Percentiles rank a stretch among this genome's conserved stretches.
phyloP scores from a whole-genome alignment of 2,888 invertebrate species.

The Hypomecis atomaria region DNA sequence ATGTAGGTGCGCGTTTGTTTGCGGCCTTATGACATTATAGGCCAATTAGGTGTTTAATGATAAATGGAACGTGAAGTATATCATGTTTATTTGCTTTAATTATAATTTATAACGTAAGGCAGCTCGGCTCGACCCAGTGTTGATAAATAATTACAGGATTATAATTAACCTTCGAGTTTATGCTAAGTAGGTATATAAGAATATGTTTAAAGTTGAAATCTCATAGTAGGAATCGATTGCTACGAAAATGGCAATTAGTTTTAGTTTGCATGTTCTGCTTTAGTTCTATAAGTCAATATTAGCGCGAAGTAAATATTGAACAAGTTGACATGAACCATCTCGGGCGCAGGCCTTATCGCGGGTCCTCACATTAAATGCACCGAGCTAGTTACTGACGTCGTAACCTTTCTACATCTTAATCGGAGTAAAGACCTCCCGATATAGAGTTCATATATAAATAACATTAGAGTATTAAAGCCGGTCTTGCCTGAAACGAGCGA shows the following conservation, averaged over 20 bases:
- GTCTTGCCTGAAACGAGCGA: conserved; percentile 61
- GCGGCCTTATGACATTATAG: conserved; percentile 5
- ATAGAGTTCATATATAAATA: conserved; percentile 34
- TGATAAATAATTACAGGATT: conserved; percentile 14
- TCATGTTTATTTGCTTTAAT: conserved; percentile 11
- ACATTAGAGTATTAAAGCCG: conserved; percentile 48
- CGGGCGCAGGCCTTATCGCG: conserved; percentile 30
- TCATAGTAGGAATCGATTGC: conserved; percentile 5
- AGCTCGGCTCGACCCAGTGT: conserved; percentile 25
- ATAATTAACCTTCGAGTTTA: conserved; percentile 3
- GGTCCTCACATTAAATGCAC: conserved; percentile 13
- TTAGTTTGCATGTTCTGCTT: conserved; percentile 44
- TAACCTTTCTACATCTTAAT: conserved; percentile 23
- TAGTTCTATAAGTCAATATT: conserved; percentile 36
- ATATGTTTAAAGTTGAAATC: conserved; percentile 8
- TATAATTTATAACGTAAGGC: conserved; percentile 7
- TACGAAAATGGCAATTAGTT: conserved; percentile 2
- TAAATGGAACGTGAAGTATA: background rate
- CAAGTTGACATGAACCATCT: conserved; percentile 28
- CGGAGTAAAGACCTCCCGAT: conserved; percentile 25
- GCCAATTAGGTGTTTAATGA: conserved; percentile 7
- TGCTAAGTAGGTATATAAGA: conserved; percentile 5
- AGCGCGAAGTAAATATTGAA: conserved; percentile 28
- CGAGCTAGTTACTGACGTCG: conserved; percentile 25
- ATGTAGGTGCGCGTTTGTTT: background rate